Base-by-base conservation (phyloP, 2,888 invertebrate genomes). In the Eristalinus sepulchralis region DNA sequence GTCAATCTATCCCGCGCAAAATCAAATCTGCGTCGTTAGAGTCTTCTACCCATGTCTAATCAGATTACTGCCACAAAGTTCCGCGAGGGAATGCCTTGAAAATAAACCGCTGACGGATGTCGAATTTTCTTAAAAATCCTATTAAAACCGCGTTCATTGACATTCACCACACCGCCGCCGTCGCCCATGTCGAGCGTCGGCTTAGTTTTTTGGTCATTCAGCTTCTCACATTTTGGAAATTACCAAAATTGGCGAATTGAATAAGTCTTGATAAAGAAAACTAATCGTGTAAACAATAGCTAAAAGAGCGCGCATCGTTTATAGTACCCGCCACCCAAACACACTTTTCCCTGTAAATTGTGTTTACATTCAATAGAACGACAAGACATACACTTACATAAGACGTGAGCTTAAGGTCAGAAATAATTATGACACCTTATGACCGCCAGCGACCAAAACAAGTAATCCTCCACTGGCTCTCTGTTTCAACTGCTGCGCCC, bases 391-490 rank as follows among this genome's bases (percentile, higher is more conserved):
- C 66, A 85, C 85, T 85, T 85, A 85, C 85, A 82, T 85, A 77
- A 70, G 70, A 55, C 36, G 33, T 47, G 62, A 68, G 77, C 81
- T 77, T 85, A 82, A 85, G 82, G 82, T 85, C 85, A 85, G 59
- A 81, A 82, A 82, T 82, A 85, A 85, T 82, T 82, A 82, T 85
- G 85, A 85, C 72, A 85, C 81, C 81, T 77, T 77, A 68, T 77
- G 81, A 72, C 70, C 64, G 73, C 59, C 70, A 81, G 85, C 81
- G 33, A 73, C 24, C 39, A 75, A 68, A 68, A 81, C 81, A 81
- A 77, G 82, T 85, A 85, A 77, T 85, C 85, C 81, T 85, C 72
- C 62, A 60, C 27, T 62, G 24, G 33, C 2, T 39, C 39, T n/a
- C 6, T 47, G 39, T 22, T 22, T 64, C 57, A 22, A 2, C 39